Percentiles rank a stretch among this genome's conserved stretches.
Conservation (phyloP, 1,140 invertebrate genomes). For the Aplysia californica region DNA sequence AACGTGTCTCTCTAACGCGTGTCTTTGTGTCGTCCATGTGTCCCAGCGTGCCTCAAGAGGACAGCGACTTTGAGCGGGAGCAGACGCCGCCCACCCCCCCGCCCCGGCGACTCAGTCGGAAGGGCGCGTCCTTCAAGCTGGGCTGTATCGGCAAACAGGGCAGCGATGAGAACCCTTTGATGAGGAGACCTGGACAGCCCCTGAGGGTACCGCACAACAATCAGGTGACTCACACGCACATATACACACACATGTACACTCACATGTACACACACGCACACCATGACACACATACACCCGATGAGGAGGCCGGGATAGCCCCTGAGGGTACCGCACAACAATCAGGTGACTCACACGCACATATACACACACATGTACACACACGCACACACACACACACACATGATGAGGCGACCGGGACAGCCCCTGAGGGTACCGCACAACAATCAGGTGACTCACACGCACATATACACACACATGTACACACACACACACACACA, state of each 20-base stretch:
- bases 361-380: not conserved
- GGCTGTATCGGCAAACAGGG: slow-evolving; percentile 68
- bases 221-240: slow-evolving; percentile 48
- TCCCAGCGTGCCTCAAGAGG: slow-evolving; percentile 66
- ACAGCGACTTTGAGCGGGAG: slow-evolving; percentile 65
- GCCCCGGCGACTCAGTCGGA: slow-evolving; percentile 55
- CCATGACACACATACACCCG: too few species aligned
- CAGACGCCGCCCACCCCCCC: slow-evolving; percentile 56
- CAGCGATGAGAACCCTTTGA: slow-evolving; percentile 68
- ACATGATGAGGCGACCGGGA: slow-evolving; percentile 73
- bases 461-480: not conserved
- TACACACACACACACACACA: too few species aligned
- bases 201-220: slow-evolving; percentile 75
- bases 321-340: slow-evolving; percentile 75
- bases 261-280: too few species aligned
- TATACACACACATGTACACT: not conserved
- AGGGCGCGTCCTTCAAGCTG: slow-evolving; percentile 60
- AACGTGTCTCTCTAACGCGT: too few species aligned
- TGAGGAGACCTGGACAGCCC: slow-evolving; percentile 76
- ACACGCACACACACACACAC: too few species aligned
- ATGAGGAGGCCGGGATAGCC: slow-evolving; percentile 76
- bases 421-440: slow-evolving; percentile 76
- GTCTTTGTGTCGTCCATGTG: too few species aligned
- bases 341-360: slow-evolving; percentile 50
- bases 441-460: slow-evolving; percentile 69